Percentiles rank a stretch among this genome's conserved stretches.
These are phyloP conservation scores for Halocaridina rubra DNA, from an alignment of 2,888 invertebrate genomes.

Conservation along the genomic window DNA sequence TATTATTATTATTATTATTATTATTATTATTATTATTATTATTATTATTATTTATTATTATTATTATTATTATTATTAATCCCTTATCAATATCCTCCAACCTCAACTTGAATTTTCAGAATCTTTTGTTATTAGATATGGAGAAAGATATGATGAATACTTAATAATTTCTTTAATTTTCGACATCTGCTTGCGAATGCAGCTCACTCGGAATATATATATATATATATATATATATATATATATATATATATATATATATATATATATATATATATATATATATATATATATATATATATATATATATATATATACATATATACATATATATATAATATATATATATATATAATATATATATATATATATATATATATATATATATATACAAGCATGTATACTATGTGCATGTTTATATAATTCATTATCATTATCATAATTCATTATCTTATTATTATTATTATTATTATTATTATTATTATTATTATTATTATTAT, in stretches of 20 bases:
- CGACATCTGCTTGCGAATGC: too few relatives aligned
- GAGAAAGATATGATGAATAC: too few relatives aligned
- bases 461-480: neutral
- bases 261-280: neutral
- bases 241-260: neutral
- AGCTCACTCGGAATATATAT: too few relatives aligned
- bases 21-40: too few relatives aligned
- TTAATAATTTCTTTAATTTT: too few relatives aligned
- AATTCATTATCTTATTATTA: too few relatives aligned
- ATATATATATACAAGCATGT: neutral
- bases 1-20: too few relatives aligned
- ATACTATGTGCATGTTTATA: neutral
- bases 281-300: constrained; percentile 6
- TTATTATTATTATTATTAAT: too few relatives aligned
- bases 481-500: neutral
- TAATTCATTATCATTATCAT: neutral
- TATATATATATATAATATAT: constrained; percentile 13
- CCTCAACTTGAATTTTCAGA: too few relatives aligned
- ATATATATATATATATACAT: constrained; percentile 5
- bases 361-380: constrained; percentile 24
- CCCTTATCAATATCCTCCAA: too few relatives aligned
- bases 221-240: neutral
- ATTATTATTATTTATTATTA: too few relatives aligned
- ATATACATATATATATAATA: neutral
- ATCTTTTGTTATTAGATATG: too few relatives aligned